Percentiles rank a stretch among this genome's conserved stretches.
These are phyloP conservation scores for Phoeniculus purpureus DNA, from an alignment of 2,797 vertebrate species.

Conservation along the genomic window DNA sequence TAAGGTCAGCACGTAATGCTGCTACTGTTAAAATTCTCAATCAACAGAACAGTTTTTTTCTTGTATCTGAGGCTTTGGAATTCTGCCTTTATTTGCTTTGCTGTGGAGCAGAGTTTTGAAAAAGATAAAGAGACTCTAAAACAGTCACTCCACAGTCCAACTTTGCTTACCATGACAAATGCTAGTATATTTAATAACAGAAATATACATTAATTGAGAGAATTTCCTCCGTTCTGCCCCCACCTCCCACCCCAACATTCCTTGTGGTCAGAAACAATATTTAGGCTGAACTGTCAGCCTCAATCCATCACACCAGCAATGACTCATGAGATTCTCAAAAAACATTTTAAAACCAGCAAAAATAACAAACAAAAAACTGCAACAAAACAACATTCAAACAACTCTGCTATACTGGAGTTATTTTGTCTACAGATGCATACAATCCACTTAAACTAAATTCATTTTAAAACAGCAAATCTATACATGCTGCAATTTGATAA, in stretches of 20 bases:
- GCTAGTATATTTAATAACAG: background rate
- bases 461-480: background rate
- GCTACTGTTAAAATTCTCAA: background rate
- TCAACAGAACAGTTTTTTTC: background rate
- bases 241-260: background rate
- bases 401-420: background rate
- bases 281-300: background rate
- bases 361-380: too few species aligned
- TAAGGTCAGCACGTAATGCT: background rate
- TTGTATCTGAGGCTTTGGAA: background rate
- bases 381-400: background rate
- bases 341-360: background rate
- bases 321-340: background rate
- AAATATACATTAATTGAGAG: background rate
- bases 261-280: background rate
- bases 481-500: background rate
- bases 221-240: background rate
- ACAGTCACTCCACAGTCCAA: background rate
- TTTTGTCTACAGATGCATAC: background rate
- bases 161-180: background rate
- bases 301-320: background rate
- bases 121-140: background rate
- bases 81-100: background rate
- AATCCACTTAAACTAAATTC: background rate
- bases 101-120: background rate